A percentile compares a stretch with the other conserved stretches of the same genome.
Conservation (phyloP, 2,797 vertebrate species). For the Enteromius afrohamiltoni region DNA sequence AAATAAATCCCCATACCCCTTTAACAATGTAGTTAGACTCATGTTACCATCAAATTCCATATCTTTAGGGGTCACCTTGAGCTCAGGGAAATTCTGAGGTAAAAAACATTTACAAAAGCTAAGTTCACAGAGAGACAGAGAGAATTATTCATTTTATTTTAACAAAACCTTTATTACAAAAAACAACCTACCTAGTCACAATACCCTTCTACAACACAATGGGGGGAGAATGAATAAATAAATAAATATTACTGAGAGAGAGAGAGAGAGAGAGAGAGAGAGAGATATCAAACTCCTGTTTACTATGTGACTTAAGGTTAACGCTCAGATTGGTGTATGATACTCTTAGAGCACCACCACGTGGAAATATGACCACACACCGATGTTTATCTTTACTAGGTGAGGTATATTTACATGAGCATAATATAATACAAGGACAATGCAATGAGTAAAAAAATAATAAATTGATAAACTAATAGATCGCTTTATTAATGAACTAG, state of each 20-base stretch:
- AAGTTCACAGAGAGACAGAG: background rate
- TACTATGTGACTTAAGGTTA: no score
- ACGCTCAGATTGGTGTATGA: background rate
- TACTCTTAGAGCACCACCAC: constrained; percentile 59
- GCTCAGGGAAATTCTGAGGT: background rate
- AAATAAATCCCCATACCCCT: constrained; percentile 1
- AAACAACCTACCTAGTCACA: no score
- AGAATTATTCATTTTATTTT: no score
- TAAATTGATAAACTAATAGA: background rate
- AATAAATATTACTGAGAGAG: no score
- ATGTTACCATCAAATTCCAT: background rate
- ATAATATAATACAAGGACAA: background rate
- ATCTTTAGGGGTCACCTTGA: background rate
- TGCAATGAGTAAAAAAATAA: background rate
- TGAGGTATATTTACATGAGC: no score
- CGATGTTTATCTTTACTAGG: background rate
- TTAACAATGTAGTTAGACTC: background rate
- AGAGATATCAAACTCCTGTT: background rate
- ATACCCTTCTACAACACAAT: no score
- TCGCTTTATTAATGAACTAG: background rate
- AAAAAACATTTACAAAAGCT: no score
- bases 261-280: no score
- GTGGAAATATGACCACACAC: constrained; percentile 45
- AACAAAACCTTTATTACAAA: no score
- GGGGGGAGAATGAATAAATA: no score